Conservation (phyloP, 2,797 vertebrate genomes). For the Diplodus sargus region DNA sequence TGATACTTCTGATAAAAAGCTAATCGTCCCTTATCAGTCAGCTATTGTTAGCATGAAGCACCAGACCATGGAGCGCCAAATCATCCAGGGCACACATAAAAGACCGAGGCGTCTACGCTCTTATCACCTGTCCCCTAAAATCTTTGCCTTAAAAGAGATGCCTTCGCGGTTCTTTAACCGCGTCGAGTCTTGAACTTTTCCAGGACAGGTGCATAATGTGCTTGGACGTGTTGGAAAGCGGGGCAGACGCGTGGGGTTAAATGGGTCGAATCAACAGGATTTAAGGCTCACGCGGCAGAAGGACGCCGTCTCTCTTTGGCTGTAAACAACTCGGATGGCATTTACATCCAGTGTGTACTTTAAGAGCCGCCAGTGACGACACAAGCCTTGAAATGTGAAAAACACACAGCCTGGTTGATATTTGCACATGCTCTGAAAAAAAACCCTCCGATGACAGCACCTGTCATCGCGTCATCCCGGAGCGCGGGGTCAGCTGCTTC, state of each 20-base stretch:
- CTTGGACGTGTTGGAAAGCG: conserved; percentile 1
- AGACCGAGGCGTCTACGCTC: neutral
- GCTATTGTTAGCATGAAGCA: conserved; percentile 31
- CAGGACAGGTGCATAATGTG: neutral
- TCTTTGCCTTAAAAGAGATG: conserved; percentile 15
- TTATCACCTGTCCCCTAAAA: conserved; percentile 33
- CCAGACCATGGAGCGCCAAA: neutral
- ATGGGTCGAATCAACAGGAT: neutral
- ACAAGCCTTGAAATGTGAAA: neutral
- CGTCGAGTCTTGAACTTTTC: neutral
- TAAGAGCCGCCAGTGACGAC: neutral
- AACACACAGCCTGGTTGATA: conserved; percentile 36
- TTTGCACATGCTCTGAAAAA: conserved; percentile 32
- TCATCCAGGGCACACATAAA: conserved; percentile 17
- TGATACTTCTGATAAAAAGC: conserved; percentile 9
- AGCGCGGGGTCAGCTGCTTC: conserved; percentile 15
- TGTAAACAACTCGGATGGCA: conserved; percentile 32
- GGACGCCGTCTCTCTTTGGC: neutral
- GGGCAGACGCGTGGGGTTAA: neutral
- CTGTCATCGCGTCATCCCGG: neutral
- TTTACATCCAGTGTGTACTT: conserved; percentile 9
- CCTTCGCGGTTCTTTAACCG: conserved; percentile 11
- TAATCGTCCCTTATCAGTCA: conserved; percentile 17
- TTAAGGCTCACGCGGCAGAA: neutral
- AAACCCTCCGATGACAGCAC: conserved; percentile 12